Percentiles rank a stretch among this genome's conserved stretches.
Evolutionary conservation across 2,888 invertebrate species (phyloP).

Genomic region (Tryphoninae sp.): DNA sequence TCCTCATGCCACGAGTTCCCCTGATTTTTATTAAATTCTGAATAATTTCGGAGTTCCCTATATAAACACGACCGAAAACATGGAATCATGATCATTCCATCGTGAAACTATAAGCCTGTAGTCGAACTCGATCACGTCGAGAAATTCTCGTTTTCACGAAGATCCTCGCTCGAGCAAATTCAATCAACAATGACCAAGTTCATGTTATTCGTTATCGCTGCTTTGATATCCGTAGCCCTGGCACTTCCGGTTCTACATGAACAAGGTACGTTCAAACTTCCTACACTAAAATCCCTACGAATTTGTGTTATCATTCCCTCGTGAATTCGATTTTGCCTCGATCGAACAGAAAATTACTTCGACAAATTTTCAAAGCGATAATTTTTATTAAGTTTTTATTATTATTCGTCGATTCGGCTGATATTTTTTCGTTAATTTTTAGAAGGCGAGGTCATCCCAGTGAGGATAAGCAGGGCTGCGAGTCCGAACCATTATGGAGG

Average conservation of each 20-base stretch:
- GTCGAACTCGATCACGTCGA: not conserved
- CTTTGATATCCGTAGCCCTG: constrained; percentile 5
- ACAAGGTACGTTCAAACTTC: constrained; percentile 26
- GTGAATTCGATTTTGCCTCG: too few species aligned
- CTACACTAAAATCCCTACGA: not conserved
- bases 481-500: constrained; percentile 44
- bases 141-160: not conserved
- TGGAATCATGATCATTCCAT: not conserved
- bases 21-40: not conserved
- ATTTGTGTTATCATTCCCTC: too few species aligned
- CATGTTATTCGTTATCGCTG: constrained; percentile 5
- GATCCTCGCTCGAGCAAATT: not conserved
- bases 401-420: too few species aligned
- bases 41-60: not conserved
- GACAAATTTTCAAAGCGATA: too few species aligned
- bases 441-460: not conserved
- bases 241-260: constrained; percentile 38
- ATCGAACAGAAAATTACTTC: too few species aligned
- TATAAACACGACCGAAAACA: constrained; percentile 1
- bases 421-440: not conserved
- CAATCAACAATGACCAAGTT: constrained; percentile 18
- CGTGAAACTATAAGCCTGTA: not conserved
- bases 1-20: not conserved
- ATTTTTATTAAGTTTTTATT: too few species aligned
- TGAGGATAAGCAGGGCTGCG: constrained; percentile 62